A percentile compares a stretch with the other conserved stretches of the same genome.
Evolutionary conservation across 1,140 invertebrate genomes (phyloP).

Genomic region (Achatina immaculata): DNA sequence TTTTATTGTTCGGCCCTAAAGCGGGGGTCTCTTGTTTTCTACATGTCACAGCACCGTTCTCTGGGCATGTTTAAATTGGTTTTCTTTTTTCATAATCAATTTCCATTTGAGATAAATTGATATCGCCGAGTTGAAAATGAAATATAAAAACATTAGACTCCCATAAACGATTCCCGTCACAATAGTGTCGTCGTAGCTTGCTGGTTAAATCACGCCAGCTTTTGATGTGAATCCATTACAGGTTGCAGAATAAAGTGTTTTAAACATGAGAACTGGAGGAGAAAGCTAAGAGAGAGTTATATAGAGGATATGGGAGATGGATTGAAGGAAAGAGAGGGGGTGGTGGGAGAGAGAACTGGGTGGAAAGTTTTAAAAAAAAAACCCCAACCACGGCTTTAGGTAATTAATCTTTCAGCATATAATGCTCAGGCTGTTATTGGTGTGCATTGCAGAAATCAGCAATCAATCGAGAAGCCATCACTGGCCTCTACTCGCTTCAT

Average conservation of each 20-base stretch:
- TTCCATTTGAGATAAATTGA: slow-evolving; percentile 34
- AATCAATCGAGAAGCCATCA: slow-evolving; percentile 8
- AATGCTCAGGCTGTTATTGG: slow-evolving; percentile 16
- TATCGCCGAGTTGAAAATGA: slow-evolving; percentile 10
- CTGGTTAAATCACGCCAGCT: not conserved
- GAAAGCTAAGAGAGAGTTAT: not conserved
- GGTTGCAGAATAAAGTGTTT: not conserved
- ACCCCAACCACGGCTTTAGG: not conserved
- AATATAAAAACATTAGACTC: slow-evolving; percentile 23
- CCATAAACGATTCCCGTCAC: not conserved
- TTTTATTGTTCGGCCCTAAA: not conserved
- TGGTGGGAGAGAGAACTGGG: not conserved
- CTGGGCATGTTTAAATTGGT: not conserved
- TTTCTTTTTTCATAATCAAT: slow-evolving; percentile 25
- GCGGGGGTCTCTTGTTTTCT: not conserved
- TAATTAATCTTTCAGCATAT: slow-evolving; percentile 30
- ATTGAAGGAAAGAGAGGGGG: not conserved
- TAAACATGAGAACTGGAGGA: not conserved
- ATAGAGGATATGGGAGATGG: slow-evolving; percentile 1
- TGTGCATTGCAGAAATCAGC: slow-evolving; percentile 23
- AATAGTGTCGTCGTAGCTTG: not conserved
- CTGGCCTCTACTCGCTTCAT: not conserved
- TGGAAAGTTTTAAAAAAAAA: slow-evolving; percentile 2
- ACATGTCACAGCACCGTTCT: not conserved
- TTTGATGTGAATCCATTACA: not conserved